Base-by-base conservation (phyloP, 2,797 vertebrate species). In the Melanotaenia trifasciata region DNA sequence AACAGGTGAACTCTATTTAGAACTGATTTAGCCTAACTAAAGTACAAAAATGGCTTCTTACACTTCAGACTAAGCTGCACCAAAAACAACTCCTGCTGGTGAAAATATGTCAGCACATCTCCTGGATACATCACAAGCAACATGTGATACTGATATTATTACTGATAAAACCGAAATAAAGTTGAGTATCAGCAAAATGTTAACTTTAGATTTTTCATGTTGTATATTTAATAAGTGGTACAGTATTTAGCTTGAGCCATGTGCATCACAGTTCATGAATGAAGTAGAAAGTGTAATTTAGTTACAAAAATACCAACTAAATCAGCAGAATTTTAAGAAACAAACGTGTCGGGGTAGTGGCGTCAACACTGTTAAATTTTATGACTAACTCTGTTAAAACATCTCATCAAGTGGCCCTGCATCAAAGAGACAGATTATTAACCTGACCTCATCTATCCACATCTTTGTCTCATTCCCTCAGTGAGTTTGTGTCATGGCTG, bases 401-500 rank as follows among this genome's bases (percentile, higher is more conserved):
- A 22, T 16, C 67, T 50, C 10, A 40, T 43, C 40, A 20, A n/a
- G 53, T 16, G 24, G 26, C 26, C 24, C 14, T 3, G 12, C 22
- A 24, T 8, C 50, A 53, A 53, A 24, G 11, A 53, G 7, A 33
- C 32, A 33, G 32, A 33, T 4, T 47, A 66, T 36, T 35, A 30
- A 53, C 5, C 28, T 4, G 1, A 24, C n/a, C n/a, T 78, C 54
- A 74, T 78, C 9, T 58, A 0, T 76, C 38, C 70, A 16, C 70
- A 16, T 79, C 47, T 85, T 57, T 88, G 70, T 80, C 35, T 70
- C 78, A 20, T 81, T 64, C 85, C 85, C 77, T 76, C 95, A 99
- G 98, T 78, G 98, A 99, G 92, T 98, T 99, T 83, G 98, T 99
- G 1, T 94, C 97, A 4, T 99, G 98, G 98, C 96, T 99, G 80